Percentiles rank a stretch among this genome's conserved stretches.
phyloP scores from a whole-genome alignment of 2,113 vertebrate genomes.

The Bostrychus sinensis region DNA sequence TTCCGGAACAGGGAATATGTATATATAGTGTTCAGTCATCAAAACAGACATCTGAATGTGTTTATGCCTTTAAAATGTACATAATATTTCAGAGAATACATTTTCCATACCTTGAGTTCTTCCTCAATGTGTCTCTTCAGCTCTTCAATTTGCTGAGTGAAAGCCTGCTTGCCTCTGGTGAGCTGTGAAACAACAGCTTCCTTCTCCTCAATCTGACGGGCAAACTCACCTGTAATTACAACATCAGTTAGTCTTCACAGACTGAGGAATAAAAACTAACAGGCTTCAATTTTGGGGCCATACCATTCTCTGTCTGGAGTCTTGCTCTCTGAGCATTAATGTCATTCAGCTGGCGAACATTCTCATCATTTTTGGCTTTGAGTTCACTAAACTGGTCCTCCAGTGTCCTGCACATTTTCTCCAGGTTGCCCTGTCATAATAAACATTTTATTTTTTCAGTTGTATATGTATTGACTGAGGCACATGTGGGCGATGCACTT shows the following conservation, averaged over 20 bases:
- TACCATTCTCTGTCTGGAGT: constrained; percentile 89
- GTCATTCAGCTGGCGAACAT: constrained; percentile 71
- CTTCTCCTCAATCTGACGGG: constrained; percentile 86
- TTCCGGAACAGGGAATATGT: too few relatives aligned
- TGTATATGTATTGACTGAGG: not conserved
- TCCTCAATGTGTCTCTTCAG: too few relatives aligned
- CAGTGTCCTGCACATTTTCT: constrained; percentile 85
- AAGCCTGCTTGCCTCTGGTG: too few relatives aligned
- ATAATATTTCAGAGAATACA: too few relatives aligned
- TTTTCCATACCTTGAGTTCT: too few relatives aligned
- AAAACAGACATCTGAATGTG: too few relatives aligned
- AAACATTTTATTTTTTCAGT: not conserved
- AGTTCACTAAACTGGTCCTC: constrained; percentile 88
- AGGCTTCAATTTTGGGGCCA: not conserved
- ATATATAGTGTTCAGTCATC: too few relatives aligned
- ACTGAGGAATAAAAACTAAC: not conserved
- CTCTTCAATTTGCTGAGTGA: too few relatives aligned
- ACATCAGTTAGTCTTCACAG: not conserved
- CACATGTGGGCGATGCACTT: too few relatives aligned
- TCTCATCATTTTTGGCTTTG: constrained; percentile 82
- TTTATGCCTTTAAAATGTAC: too few relatives aligned
- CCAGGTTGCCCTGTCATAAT: constrained; percentile 76
- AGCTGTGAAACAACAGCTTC: constrained; percentile 82
- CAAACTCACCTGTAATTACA: constrained; percentile 62
- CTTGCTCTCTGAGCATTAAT: too few relatives aligned